Evolutionary conservation across 2,888 invertebrate genomes (phyloP).

Genomic region (Maniola hyperantus): DNA sequence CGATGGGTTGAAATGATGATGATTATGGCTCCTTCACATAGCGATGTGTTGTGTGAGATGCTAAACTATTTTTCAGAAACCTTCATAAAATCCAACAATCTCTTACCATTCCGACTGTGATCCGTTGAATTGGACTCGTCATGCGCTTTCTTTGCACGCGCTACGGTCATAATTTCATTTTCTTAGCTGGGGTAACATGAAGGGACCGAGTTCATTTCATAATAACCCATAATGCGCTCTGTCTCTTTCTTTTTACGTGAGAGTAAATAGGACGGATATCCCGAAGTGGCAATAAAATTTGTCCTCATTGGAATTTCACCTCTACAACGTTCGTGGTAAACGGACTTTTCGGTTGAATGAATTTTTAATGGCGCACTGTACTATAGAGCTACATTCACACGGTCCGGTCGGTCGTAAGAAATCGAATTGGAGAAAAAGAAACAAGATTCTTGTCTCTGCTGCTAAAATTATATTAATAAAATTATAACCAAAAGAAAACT

Average conservation of each 20-base stretch:
- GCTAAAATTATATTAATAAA: neutral
- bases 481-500: neutral
- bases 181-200: constrained; percentile 69
- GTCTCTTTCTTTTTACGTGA: constrained; percentile 50
- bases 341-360: constrained; percentile 57
- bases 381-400: constrained; percentile 32
- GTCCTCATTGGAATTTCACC: constrained; percentile 61
- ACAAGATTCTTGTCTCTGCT: neutral
- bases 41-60: no score
- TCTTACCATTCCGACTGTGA: neutral
- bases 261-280: constrained; percentile 51
- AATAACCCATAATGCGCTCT: constrained; percentile 74
- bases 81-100: neutral
- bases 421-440: neutral
- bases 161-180: constrained; percentile 76
- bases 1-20: no score
- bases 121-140: constrained; percentile 44
- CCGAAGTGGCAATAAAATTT: constrained; percentile 53
- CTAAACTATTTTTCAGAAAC: neutral
- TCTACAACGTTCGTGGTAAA: constrained; percentile 54
- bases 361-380: constrained; percentile 65
- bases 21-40: no score
- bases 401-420: neutral
- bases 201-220: constrained; percentile 76
- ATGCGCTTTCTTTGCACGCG: constrained; percentile 72